Evolutionary conservation across 2,797 vertebrate species (phyloP).

Genomic region (Acipenser oxyrinchus): DNA sequence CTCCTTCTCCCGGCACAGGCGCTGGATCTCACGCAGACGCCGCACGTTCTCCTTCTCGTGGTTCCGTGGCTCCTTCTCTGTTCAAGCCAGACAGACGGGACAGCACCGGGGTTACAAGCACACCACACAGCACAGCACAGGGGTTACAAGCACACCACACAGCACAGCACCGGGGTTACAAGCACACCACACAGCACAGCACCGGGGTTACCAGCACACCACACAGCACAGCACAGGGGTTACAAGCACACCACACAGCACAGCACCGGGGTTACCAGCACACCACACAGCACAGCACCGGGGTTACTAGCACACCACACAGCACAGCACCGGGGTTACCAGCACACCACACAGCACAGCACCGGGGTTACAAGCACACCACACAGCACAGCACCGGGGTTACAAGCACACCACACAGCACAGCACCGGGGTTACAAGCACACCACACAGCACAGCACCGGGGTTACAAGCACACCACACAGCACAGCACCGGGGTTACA

Average conservation of each 20-base stretch:
- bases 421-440: not conserved
- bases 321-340: not conserved
- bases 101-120: not conserved
- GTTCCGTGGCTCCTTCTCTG: conserved; percentile 70
- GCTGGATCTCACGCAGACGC: conserved; percentile 83
- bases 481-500: not conserved
- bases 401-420: no score
- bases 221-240: not conserved
- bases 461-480: no score
- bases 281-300: not conserved
- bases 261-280: not conserved
- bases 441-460: not conserved
- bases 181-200: not conserved
- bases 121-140: not conserved
- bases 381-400: not conserved
- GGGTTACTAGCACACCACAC: no score
- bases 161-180: not conserved
- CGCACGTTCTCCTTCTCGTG: conserved; percentile 82
- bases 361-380: not conserved
- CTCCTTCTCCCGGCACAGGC: conserved; percentile 75
- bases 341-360: not conserved
- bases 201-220: not conserved
- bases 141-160: no score
- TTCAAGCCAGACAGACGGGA: conserved; percentile 9
- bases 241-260: no score